These are phyloP conservation scores for Eueides isabella DNA, from an alignment of 1,140 invertebrate species.

Conservation along the genomic window DNA sequence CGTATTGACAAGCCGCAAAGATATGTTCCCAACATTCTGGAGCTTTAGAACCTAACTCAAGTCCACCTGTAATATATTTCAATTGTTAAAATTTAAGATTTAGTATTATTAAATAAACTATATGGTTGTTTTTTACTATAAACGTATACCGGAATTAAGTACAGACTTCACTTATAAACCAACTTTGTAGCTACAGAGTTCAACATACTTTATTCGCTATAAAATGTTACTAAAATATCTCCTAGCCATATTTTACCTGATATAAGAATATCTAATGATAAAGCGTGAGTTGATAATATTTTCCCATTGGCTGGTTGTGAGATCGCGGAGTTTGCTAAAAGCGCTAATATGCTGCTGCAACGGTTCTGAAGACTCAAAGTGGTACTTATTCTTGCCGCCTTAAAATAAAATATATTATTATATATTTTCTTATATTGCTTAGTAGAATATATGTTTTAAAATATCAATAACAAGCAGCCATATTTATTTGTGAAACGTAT, in stretches of 20 bases:
- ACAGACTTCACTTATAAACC: too few relatives aligned
- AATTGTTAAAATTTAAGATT: too few relatives aligned
- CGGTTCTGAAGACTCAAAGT: slow-evolving; percentile 90
- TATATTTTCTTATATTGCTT: too few relatives aligned
- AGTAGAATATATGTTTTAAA: too few relatives aligned
- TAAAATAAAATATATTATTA: slow-evolving; percentile 37
- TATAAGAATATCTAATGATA: slow-evolving; percentile 94
- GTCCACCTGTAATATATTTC: slow-evolving; percentile 84
- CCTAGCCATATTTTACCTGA: slow-evolving; percentile 61
- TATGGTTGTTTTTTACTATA: too few relatives aligned
- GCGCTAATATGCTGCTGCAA: slow-evolving; percentile 90
- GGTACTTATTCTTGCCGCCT: slow-evolving; percentile 89
- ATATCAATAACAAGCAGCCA: too few relatives aligned
- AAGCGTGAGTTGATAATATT: slow-evolving; percentile 91
- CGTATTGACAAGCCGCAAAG: slow-evolving; percentile 94
- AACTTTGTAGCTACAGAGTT: too few relatives aligned
- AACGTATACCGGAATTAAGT: too few relatives aligned
- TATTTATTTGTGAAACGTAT: too few relatives aligned
- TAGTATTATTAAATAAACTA: too few relatives aligned
- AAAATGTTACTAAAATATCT: too few relatives aligned
- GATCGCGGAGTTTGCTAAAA: slow-evolving; percentile 90
- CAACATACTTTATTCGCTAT: slow-evolving; percentile 15
- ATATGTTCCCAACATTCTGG: slow-evolving; percentile 96
- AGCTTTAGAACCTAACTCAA: slow-evolving; percentile 95
- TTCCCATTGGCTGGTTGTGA: slow-evolving; percentile 87